Evolutionary conservation across 2,113 vertebrate species (phyloP).

Genomic region (Ailuropoda melanoleuca): DNA sequence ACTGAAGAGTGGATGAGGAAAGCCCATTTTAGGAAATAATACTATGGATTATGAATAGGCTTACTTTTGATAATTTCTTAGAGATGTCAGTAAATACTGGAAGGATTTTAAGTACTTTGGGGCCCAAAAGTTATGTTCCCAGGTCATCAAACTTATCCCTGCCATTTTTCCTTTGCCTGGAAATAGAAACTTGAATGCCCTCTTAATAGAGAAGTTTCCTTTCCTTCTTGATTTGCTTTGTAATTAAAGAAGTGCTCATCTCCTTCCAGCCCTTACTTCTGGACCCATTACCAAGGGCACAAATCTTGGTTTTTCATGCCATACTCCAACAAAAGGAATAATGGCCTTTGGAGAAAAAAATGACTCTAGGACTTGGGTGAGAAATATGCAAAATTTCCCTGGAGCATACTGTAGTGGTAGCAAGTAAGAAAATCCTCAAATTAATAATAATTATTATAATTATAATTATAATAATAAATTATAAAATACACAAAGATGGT

Average conservation of each 20-base stretch:
- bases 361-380: background rate
- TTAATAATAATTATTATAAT: background rate
- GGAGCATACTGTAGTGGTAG: background rate
- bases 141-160: background rate
- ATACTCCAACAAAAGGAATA: background rate
- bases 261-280: background rate
- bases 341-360: background rate
- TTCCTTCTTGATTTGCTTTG: background rate
- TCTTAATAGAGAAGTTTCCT: background rate
- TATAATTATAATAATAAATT: background rate
- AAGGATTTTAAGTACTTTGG: background rate
- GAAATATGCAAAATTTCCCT: background rate
- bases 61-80: background rate
- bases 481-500: background rate
- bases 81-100: background rate
- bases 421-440: background rate
- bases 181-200: background rate
- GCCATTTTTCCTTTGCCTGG: background rate
- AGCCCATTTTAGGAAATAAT: background rate
- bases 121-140: background rate
- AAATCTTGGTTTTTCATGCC: background rate
- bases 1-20: background rate
- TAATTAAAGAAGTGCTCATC: background rate
- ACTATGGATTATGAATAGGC: background rate
- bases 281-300: background rate